phyloP scores from a whole-genome alignment of 2,888 invertebrate genomes.

The Lithophane socia region DNA sequence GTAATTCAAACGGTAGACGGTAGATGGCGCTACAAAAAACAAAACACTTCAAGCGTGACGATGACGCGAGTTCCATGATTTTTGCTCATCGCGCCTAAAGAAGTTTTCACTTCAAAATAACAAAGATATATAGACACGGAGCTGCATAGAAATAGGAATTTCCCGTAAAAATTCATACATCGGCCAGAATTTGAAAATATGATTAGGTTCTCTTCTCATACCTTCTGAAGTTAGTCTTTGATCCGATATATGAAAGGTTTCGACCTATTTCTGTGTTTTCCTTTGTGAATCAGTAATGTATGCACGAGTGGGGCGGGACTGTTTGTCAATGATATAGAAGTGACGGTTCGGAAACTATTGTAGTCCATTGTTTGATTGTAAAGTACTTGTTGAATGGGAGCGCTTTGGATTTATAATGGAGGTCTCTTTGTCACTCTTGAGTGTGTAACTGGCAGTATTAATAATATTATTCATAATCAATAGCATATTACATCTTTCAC shows the following conservation, averaged over 20 bases:
- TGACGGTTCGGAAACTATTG: constrained; percentile 58
- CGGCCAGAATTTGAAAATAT: background rate
- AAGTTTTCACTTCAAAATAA: background rate
- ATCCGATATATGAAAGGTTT: constrained; percentile 37
- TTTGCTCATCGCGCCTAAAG: too few species aligned
- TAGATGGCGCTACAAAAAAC: too few species aligned
- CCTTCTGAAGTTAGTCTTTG: constrained; percentile 58
- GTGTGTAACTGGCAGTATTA: constrained; percentile 6
- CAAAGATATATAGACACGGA: background rate
- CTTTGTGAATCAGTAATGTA: constrained; percentile 67
- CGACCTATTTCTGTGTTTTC: constrained; percentile 48
- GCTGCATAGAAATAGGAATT: background rate
- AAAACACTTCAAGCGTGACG: too few species aligned
- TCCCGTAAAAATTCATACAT: background rate
- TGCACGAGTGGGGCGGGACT: constrained; percentile 62
- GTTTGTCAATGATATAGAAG: constrained; percentile 61
- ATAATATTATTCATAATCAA: background rate
- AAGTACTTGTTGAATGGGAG: constrained; percentile 48
- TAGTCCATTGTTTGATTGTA: constrained; percentile 41
- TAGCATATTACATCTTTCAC: background rate
- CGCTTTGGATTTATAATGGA: constrained; percentile 28
- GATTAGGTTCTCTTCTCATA: background rate
- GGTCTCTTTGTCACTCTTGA: constrained; percentile 8
- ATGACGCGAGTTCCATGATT: too few species aligned
- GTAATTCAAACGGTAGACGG: too few species aligned